phyloP scores from a whole-genome alignment of 2,113 vertebrate species.

The Climacteris rufus region DNA sequence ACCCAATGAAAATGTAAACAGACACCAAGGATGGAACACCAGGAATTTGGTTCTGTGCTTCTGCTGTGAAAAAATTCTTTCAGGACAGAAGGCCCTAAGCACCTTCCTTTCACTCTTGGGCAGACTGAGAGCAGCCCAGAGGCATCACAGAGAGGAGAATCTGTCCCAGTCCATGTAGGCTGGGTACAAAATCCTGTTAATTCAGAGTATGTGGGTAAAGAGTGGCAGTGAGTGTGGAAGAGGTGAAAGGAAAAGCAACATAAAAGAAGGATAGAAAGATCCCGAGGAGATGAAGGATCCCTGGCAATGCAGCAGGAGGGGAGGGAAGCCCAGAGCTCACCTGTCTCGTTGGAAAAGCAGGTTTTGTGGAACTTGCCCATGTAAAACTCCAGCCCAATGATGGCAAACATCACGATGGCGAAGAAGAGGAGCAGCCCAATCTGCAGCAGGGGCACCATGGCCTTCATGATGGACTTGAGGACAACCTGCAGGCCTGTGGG shows the following conservation, averaged over 20 bases:
- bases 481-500: slow-evolving; percentile 91
- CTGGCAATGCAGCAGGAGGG: no score
- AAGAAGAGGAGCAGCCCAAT: slow-evolving; percentile 96
- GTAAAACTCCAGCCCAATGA: slow-evolving; percentile 96
- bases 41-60: not conserved
- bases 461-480: slow-evolving; percentile 98
- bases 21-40: not conserved
- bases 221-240: not conserved
- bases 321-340: slow-evolving; percentile 75
- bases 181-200: not conserved
- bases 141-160: not conserved
- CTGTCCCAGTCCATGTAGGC: rapidly evolving
- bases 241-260: not conserved
- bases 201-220: not conserved
- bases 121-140: not conserved
- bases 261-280: not conserved
- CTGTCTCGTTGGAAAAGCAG: slow-evolving; percentile 86
- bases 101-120: not conserved
- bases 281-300: no score
- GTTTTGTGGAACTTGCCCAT: slow-evolving; percentile 95
- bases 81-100: not conserved
- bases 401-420: slow-evolving; percentile 98
- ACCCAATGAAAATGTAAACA: not conserved
- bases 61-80: not conserved
- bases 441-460: slow-evolving; percentile 95